phyloP scores from a whole-genome alignment of 1,140 invertebrate genomes.

The Arion vulgaris region DNA sequence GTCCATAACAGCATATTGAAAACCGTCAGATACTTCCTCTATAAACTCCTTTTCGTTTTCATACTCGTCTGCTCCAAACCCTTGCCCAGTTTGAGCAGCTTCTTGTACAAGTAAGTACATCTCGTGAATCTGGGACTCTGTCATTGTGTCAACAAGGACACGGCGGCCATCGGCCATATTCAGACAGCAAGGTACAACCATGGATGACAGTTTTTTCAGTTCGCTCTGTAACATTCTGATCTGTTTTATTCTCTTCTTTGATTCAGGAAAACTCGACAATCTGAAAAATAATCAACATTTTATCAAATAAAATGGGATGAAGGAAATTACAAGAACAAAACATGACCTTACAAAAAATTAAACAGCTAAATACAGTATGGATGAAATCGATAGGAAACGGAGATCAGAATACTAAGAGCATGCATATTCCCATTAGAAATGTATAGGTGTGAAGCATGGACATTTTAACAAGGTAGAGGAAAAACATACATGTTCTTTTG shows the following conservation, averaged over 20 bases:
- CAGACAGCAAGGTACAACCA: conserved; percentile 20
- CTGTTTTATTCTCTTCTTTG: neutral
- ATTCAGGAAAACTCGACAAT: too few relatives aligned
- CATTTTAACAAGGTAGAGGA: too few relatives aligned
- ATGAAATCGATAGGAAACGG: too few relatives aligned
- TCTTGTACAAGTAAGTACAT: conserved; percentile 54
- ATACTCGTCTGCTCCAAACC: conserved; percentile 59
- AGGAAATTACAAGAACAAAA: too few relatives aligned
- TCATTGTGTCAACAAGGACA: conserved; percentile 57
- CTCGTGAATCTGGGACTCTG: conserved; percentile 51
- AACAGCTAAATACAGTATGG: too few relatives aligned
- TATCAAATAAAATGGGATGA: too few relatives aligned
- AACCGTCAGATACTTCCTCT: conserved; percentile 49
- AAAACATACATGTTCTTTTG: too few relatives aligned
- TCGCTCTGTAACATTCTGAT: conserved; percentile 22
- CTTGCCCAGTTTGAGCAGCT: conserved; percentile 49
- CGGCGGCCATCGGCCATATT: conserved; percentile 27
- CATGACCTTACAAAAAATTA: too few relatives aligned
- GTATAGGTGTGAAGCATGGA: too few relatives aligned
- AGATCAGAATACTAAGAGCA: too few relatives aligned
- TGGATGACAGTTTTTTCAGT: conserved; percentile 23
- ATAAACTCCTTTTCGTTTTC: conserved; percentile 52
- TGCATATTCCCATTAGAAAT: too few relatives aligned
- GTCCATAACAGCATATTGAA: conserved; percentile 54
- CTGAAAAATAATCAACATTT: too few relatives aligned